These are phyloP conservation scores for Tyto alba DNA, from an alignment of 2,113 vertebrate species.

Conservation along the genomic window DNA sequence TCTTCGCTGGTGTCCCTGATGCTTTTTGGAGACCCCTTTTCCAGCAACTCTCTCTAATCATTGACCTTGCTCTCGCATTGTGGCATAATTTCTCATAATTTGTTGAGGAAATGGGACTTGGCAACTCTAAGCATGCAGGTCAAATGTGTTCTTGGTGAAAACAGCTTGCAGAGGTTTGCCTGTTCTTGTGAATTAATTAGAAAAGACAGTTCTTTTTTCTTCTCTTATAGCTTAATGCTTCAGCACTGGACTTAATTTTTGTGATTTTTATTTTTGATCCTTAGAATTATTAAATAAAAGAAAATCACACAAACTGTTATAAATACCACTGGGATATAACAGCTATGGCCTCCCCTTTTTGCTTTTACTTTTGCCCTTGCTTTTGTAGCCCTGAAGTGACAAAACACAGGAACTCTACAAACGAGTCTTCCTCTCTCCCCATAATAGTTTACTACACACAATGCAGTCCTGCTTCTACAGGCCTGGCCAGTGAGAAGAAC, in stretches of 20 bases:
- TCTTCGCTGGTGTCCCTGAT: background rate
- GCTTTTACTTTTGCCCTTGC: background rate
- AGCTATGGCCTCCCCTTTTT: background rate
- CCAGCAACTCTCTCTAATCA: background rate
- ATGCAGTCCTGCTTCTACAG: background rate
- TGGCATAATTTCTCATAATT: background rate
- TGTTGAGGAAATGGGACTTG: background rate
- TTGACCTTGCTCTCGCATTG: background rate
- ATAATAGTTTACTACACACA: background rate
- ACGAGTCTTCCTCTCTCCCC: background rate
- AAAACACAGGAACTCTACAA: background rate
- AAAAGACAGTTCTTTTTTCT: background rate
- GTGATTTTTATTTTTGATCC: background rate
- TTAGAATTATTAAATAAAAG: background rate
- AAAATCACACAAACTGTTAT: background rate
- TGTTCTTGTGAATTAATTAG: background rate
- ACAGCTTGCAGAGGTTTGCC: background rate
- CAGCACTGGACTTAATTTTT: background rate
- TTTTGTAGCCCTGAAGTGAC: background rate
- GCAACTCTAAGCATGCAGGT: background rate
- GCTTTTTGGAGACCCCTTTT: background rate
- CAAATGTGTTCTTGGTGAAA: background rate
- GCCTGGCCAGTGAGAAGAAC: background rate
- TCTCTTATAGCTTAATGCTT: background rate
- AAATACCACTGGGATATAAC: background rate